Base-by-base conservation (phyloP, 2,113 vertebrate genomes). In the Cebus imitator region DNA sequence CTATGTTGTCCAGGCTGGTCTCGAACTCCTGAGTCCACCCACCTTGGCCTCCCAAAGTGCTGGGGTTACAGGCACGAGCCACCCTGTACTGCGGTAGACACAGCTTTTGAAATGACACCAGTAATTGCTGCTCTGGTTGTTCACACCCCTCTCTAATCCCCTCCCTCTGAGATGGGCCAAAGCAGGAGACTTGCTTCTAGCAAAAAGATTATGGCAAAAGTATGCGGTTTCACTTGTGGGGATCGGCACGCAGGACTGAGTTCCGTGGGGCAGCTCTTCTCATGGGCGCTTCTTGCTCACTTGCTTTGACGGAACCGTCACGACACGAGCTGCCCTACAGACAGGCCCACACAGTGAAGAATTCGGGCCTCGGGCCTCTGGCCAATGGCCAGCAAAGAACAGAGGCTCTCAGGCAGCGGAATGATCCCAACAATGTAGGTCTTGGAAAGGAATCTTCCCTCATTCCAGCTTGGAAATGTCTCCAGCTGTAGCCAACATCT, bases 141-240 rank as follows among this genome's bases (percentile, higher is more conserved):
- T 23, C 76, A 25, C 17, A 17, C 4, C 20, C 57, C 68, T 23
- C 16, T 43, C 37, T 13, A 35, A 48, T 9, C 12, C 32, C 2
- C 55, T 25, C 20, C 57, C 23, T 10, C 18, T 27, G 27, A 35
- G 17, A 10, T 20, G 57, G 37, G 9, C 66, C 0, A 0, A 43
- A n/a, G 25, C 4, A 21, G 13, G 23, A 8, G 16, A 20, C 75
- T 21, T 11, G 25, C 20, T 72, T 88, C 52, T 25, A 25, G 48
- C 37, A 73, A 3, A 43, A 0, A 50, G 72, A 35, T 35, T 32
- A 8, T 70, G 43, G 86, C 57, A 23, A 17, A n/a, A 27, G 32
- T 6, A n/a, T 3, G 37, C 55, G 57, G 13, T 58, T 93, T 87
- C 87, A 30, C 58, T 52, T 52, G 70, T 27, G 78, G 73, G 27